Evolutionary conservation across 2,113 vertebrate genomes (phyloP), one percentile per base, ranked within the genome.

Genomic region (Noctilio leporinus): DNA sequence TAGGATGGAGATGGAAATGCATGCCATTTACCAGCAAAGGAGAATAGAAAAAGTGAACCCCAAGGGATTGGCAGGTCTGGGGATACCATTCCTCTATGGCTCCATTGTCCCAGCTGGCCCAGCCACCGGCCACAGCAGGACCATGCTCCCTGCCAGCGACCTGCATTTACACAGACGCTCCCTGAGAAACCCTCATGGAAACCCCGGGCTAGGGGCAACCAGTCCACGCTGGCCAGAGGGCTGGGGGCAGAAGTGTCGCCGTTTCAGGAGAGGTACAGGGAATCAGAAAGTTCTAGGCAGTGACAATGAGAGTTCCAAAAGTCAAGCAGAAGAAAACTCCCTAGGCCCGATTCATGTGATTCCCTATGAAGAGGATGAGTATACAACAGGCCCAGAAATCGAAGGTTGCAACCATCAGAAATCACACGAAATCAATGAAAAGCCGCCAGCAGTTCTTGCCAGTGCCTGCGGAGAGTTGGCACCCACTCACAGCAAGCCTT

Each of bases 1-100:
- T 78, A 99, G 98, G 92, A 97, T 98, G 97, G 98, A 98, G 94
- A 99, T 99, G 99, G 99, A 99, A 98, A 99, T 99, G 99, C 99
- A 99, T 65, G 98, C 99, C 95, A 98, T 99, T 96, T 98, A 99
- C 95, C 99, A 99, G 94, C 99, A 99, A 97, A 99, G 99, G 93
- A 99, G 99, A 96, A 98, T 99, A 96, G 99, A 99, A 97, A 99
- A 99, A 55, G 98, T 98, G 67, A 99, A 99, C 53, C 98, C 99
- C 93, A 99, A 99, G 97, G 98, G 99, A 12, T 98, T 99, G 0
- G 96, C 99, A 88, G 98, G 98, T 64, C 98, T 99, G 9, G 99
- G 99, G 35, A 97, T 98, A 24, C 98, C 99, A 22, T 98, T 99
- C 96, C 97, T 99, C 26, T 99, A 99, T 20, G 65, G 92, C 96